phyloP scores from a whole-genome alignment of 2,888 invertebrate species.

The Pristionchus maxplancki region DNA sequence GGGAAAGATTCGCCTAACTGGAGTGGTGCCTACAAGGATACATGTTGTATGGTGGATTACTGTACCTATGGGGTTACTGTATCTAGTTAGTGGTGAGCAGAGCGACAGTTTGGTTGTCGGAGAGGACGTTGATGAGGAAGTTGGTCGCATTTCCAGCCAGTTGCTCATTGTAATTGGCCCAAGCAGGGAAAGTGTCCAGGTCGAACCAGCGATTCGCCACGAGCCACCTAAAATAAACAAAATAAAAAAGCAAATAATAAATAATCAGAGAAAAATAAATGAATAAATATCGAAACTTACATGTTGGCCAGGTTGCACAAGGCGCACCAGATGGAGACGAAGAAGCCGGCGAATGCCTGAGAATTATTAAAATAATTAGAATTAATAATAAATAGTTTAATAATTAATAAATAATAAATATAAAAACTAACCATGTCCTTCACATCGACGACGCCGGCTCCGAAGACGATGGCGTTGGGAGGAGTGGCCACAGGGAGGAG shows the following conservation, averaged over 20 bases:
- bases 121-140: constrained; percentile 36
- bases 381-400: not conserved
- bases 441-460: constrained; percentile 68
- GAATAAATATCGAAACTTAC: constrained; percentile 52
- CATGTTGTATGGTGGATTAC: not conserved
- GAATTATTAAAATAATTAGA: constrained; percentile 15
- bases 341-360: constrained; percentile 61
- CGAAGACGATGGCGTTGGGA: constrained; percentile 87
- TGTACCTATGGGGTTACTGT: not conserved
- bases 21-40: not conserved
- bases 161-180: constrained; percentile 59
- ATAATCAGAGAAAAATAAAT: too few relatives aligned
- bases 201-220: constrained; percentile 53
- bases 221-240: constrained; percentile 38
- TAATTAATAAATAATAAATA: not conserved
- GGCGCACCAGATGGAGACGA: constrained; percentile 63
- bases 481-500: constrained; percentile 86
- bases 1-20: not conserved
- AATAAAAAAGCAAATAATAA: too few relatives aligned
- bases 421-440: constrained; percentile 66
- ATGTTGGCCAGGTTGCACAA: constrained; percentile 59
- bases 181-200: constrained; percentile 63
- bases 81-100: constrained; percentile 6
- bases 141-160: constrained; percentile 53
- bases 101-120: not conserved